A percentile compares a stretch with the other conserved stretches of the same genome.
These are phyloP conservation scores for Lamprotornis superbus DNA, from an alignment of 2,113 vertebrate species.

Conservation along the genomic window DNA sequence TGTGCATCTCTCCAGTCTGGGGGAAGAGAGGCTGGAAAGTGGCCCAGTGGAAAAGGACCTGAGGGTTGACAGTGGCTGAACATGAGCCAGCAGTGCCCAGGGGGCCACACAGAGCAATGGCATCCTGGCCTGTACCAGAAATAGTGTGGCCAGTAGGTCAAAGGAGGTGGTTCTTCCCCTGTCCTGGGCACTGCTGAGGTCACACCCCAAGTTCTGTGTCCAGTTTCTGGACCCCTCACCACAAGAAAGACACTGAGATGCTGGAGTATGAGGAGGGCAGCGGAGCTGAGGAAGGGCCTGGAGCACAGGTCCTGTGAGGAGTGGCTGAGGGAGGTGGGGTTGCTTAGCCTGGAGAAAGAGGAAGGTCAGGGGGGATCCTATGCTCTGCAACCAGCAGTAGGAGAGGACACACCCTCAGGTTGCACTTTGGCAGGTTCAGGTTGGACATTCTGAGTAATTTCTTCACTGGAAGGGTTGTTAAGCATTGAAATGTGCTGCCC, in stretches of 20 bases:
- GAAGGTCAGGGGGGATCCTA: background rate
- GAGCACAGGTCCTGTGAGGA: background rate
- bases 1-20: background rate
- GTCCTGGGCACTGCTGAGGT: background rate
- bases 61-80: background rate
- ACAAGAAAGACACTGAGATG: background rate
- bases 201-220: background rate
- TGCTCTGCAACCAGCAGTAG: background rate
- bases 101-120: background rate
- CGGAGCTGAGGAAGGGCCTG: background rate
- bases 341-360: background rate
- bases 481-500: background rate
- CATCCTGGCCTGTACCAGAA: background rate
- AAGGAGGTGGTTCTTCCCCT: background rate
- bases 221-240: background rate
- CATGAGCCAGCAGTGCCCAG: background rate
- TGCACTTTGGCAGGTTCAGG: background rate
- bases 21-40: background rate
- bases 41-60: background rate
- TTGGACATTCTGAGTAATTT: background rate
- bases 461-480: background rate
- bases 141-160: background rate
- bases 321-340: background rate
- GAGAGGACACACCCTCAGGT: background rate
- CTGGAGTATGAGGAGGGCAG: background rate